phyloP scores from a whole-genome alignment of 2,113 vertebrate species.

The Hemiprocne comata region DNA sequence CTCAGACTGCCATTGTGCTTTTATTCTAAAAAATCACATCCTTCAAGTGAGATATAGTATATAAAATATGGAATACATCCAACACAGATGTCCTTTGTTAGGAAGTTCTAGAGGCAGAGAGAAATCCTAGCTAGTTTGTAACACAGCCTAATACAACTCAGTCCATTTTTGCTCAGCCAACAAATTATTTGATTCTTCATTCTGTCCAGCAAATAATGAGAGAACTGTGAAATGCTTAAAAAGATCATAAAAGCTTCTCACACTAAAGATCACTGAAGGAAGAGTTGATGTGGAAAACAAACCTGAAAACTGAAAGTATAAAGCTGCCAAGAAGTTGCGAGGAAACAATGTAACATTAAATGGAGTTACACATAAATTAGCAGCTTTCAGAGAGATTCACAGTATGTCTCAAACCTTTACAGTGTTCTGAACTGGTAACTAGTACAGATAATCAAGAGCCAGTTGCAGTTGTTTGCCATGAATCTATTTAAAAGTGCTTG shows the following conservation, averaged over 20 bases:
- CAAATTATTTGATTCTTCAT: neutral
- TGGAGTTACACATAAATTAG: neutral
- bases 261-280: neutral
- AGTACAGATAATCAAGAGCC: no score
- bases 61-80: rapidly evolving
- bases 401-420: neutral
- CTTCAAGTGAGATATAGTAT: neutral
- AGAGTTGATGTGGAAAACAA: neutral
- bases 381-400: neutral
- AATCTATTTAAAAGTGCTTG: neutral
- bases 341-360: neutral
- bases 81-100: neutral
- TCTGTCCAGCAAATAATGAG: neutral
- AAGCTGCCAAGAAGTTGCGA: neutral
- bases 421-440: neutral
- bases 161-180: neutral
- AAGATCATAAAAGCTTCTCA: neutral
- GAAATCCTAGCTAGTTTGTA: neutral
- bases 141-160: neutral
- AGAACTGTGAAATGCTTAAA: neutral
- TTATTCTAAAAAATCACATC: neutral
- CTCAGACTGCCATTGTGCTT: neutral
- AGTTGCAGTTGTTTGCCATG: neutral
- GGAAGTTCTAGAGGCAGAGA: neutral
- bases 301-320: neutral